Conservation (phyloP, 2,797 vertebrate genomes). For the Tokudaia tokunoshimensis region DNA sequence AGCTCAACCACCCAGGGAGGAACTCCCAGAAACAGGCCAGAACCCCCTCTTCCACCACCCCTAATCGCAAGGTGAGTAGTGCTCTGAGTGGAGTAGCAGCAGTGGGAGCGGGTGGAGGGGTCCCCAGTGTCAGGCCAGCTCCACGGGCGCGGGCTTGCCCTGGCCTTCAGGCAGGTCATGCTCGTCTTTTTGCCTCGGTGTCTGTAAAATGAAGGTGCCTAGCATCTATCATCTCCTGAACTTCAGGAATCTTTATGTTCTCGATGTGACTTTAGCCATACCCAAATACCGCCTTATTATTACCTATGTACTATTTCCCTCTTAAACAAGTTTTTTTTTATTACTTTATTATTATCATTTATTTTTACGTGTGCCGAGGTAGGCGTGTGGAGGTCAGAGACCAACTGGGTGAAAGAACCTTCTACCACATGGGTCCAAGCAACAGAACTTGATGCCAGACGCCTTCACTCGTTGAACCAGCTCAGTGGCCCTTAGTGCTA, state of each 20-base stretch:
- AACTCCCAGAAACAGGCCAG: slow-evolving; percentile 92
- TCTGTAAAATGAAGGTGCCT: not conserved
- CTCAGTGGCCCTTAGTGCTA: not conserved
- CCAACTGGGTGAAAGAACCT: no score
- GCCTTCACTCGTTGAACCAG: not conserved
- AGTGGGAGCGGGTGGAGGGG: not conserved
- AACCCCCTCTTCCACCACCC: slow-evolving; percentile 57
- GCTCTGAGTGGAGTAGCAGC: not conserved
- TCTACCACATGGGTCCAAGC: not conserved
- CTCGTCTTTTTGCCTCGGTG: not conserved
- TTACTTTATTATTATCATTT: not conserved
- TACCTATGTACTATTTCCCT: not conserved
- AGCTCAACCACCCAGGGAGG: slow-evolving; percentile 91
- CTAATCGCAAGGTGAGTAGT: slow-evolving; percentile 91
- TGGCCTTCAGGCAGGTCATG: not conserved
- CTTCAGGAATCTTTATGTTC: not conserved
- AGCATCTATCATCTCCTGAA: not conserved
- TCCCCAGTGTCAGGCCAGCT: not conserved
- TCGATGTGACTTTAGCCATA: not conserved
- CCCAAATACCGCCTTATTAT: not conserved
- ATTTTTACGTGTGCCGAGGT: not conserved
- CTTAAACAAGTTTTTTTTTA: not conserved
- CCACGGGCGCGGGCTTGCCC: no score
- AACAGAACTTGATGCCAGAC: rapidly evolving
- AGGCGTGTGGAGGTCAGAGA: not conserved